Conservation (phyloP, 1,140 invertebrate species). For the Drosophila saltans region DNA sequence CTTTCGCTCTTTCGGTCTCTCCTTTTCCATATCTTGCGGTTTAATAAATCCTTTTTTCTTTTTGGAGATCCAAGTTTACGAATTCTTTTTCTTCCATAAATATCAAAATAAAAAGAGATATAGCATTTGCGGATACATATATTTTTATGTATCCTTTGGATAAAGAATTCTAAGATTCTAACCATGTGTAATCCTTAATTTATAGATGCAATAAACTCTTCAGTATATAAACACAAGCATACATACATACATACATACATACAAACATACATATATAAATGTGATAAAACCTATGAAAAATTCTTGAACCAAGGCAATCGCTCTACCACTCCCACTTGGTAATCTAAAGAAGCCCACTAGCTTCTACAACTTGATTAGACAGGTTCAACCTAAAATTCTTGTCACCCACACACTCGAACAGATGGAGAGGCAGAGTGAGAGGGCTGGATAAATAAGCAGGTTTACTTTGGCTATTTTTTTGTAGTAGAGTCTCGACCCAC, state of each 20-base stretch:
- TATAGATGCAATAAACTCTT: background rate
- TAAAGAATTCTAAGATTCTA: too few species aligned
- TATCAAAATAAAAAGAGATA: too few species aligned
- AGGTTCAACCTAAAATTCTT: slow-evolving; percentile 12
- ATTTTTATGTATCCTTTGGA: too few species aligned
- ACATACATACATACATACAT: too few species aligned
- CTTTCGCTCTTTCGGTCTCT: too few species aligned
- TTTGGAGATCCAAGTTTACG: too few species aligned
- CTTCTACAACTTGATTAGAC: slow-evolving; percentile 9
- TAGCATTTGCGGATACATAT: too few species aligned
- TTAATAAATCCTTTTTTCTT: too few species aligned
- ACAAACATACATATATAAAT: background rate
- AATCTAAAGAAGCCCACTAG: slow-evolving; percentile 6
- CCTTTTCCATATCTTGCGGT: too few species aligned
- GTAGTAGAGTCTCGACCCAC: slow-evolving; percentile 5
- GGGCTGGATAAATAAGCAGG: background rate
- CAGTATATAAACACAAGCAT: background rate
- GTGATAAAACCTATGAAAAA: background rate
- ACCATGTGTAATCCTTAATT: background rate
- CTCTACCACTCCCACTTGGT: slow-evolving; percentile 9
- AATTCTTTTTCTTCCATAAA: too few species aligned
- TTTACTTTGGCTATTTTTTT: slow-evolving; percentile 5
- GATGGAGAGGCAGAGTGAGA: background rate
- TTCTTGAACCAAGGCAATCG: background rate
- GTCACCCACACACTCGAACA: slow-evolving; percentile 1